These are phyloP conservation scores for Octopus sinensis DNA, from an alignment of 1,140 invertebrate species.

Conservation along the genomic window DNA sequence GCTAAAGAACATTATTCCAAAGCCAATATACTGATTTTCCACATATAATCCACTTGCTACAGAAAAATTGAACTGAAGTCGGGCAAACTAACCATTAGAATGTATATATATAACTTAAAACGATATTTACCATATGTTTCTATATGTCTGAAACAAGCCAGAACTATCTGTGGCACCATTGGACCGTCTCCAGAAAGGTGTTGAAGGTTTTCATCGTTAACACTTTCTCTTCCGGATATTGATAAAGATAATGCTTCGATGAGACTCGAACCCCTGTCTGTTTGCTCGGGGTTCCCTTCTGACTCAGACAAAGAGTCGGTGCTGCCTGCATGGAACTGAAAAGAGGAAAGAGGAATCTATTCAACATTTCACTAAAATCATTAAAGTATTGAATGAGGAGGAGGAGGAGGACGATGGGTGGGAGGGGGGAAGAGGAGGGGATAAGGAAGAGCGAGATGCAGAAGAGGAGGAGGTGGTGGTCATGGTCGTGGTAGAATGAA, in stretches of 20 bases:
- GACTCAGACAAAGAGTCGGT: constrained; percentile 49
- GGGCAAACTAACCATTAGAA: too few relatives aligned
- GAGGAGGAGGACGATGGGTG: neutral
- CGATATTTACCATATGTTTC: constrained; percentile 66
- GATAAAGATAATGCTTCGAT: constrained; percentile 49
- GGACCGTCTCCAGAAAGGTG: constrained; percentile 32
- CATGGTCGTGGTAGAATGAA: too few relatives aligned
- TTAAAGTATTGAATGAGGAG: constrained; percentile 12
- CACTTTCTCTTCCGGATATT: constrained; percentile 25
- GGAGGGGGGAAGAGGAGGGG: constrained; percentile 13
- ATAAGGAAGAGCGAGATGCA: constrained; percentile 26
- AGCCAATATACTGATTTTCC: too few relatives aligned
- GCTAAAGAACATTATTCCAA: too few relatives aligned
- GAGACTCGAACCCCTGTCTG: constrained; percentile 45
- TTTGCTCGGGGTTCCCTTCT: constrained; percentile 32
- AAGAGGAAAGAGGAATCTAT: neutral
- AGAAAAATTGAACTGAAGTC: too few relatives aligned
- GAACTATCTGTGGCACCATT: constrained; percentile 69
- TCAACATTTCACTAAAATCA: neutral
- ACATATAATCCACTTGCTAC: too few relatives aligned
- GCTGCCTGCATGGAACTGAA: constrained; percentile 30
- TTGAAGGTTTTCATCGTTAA: constrained; percentile 19
- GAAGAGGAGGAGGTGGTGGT: neutral
- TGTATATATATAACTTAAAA: too few relatives aligned
- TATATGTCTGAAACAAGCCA: constrained; percentile 76